Percentiles rank a stretch among this genome's conserved stretches.
phyloP scores from a whole-genome alignment of 2,888 invertebrate species.

The Minunthozetes semirufus region DNA sequence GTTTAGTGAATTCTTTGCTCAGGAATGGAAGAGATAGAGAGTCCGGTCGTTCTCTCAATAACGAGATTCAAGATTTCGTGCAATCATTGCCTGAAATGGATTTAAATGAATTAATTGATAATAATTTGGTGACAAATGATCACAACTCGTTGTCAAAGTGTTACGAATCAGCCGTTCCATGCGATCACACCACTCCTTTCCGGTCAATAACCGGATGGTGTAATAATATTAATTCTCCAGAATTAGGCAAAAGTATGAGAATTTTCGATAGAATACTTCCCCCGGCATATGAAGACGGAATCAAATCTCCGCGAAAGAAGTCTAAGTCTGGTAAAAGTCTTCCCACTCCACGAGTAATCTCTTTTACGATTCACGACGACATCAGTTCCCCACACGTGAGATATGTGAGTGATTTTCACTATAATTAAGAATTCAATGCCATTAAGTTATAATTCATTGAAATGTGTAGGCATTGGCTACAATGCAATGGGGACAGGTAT shows the following conservation, averaged over 20 bases:
- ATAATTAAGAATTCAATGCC: slow-evolving; percentile 48
- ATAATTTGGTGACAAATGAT: slow-evolving; percentile 25
- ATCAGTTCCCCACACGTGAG: slow-evolving; percentile 79
- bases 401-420: slow-evolving; percentile 56
- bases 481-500: slow-evolving; percentile 38
- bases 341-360: slow-evolving; percentile 77
- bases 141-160: slow-evolving; percentile 43
- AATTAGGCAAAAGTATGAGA: slow-evolving; percentile 72
- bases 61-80: slow-evolving; percentile 34
- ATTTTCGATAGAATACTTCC: slow-evolving; percentile 76
- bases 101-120: slow-evolving; percentile 34
- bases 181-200: slow-evolving; percentile 56
- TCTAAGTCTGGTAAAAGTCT: slow-evolving; percentile 64
- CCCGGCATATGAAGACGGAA: slow-evolving; percentile 78
- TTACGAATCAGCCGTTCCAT: slow-evolving; percentile 60
- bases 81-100: slow-evolving; percentile 36
- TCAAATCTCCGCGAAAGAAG: slow-evolving; percentile 67
- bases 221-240: slow-evolving; percentile 75
- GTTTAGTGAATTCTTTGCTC: slow-evolving; percentile 53
- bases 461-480: slow-evolving; percentile 22
- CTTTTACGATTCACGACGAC: slow-evolving; percentile 81
- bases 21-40: slow-evolving; percentile 37
- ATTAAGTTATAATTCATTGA: neutral
- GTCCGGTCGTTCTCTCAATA: slow-evolving; percentile 7
- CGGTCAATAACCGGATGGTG: slow-evolving; percentile 74